These are phyloP conservation scores for Conomelus anceps DNA, from an alignment of 2,888 invertebrate species.

Conservation along the genomic window DNA sequence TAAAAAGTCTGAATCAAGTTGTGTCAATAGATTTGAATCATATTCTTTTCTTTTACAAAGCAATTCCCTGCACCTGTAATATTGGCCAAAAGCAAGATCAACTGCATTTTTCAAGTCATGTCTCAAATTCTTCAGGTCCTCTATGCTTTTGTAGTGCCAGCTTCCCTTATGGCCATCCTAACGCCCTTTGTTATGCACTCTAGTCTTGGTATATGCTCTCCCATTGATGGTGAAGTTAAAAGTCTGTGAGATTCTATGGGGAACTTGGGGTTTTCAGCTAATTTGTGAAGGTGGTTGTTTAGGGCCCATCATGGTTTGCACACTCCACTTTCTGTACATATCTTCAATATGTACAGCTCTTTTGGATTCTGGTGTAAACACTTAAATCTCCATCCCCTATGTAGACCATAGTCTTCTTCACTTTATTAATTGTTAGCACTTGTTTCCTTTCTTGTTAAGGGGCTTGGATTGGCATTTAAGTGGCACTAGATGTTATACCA, in stretches of 20 bases:
- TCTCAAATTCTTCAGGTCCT: background rate
- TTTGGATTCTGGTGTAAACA: constrained; percentile 35
- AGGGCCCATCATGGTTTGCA: constrained; percentile 33
- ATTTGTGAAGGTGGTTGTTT: constrained; percentile 16
- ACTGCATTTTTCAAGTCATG: background rate
- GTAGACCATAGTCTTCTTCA: no score
- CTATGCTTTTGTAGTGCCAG: background rate
- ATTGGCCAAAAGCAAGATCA: constrained; percentile 1
- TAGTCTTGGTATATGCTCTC: background rate
- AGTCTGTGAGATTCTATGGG: constrained; percentile 3
- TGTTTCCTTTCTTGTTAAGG: no score
- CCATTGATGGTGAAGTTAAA: background rate
- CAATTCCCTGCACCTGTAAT: background rate
- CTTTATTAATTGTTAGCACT: no score
- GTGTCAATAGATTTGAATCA: background rate
- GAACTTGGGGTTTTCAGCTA: constrained; percentile 1
- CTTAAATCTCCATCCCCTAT: no score
- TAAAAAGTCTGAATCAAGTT: background rate
- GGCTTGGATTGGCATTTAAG: no score
- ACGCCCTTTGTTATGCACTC: constrained; percentile 7
- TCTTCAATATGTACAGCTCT: constrained; percentile 33
- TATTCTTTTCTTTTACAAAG: background rate
- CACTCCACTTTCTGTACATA: constrained; percentile 38
- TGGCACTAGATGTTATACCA: no score
- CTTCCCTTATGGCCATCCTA: constrained; percentile 10